Evolutionary conservation across 2,797 vertebrate genomes (phyloP).

Genomic region (Catharus ustulatus): DNA sequence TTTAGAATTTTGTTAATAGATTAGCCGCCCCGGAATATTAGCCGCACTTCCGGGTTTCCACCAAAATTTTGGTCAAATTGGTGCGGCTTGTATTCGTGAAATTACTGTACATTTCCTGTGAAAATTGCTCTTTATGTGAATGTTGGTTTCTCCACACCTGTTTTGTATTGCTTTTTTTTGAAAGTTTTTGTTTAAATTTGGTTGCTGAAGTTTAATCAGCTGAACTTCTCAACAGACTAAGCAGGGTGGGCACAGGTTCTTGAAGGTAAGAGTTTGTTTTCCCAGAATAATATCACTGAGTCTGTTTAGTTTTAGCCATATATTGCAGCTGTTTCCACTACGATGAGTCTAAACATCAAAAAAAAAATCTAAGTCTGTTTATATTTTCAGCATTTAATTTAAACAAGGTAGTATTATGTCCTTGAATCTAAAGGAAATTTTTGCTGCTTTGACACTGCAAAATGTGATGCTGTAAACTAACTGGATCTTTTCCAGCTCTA

Average conservation of each 20-base stretch:
- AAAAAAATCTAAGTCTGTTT: background rate
- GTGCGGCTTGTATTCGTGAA: no score
- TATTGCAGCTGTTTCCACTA: background rate
- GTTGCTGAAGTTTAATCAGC: background rate
- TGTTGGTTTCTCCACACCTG: constrained; percentile 3
- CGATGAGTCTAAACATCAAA: background rate
- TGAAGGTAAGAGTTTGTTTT: constrained; percentile 21
- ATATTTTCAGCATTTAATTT: constrained; percentile 37
- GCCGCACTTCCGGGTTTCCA: no score
- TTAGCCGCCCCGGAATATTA: no score
- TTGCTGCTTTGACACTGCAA: constrained; percentile 17
- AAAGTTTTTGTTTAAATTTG: background rate
- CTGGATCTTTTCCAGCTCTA: constrained; percentile 29
- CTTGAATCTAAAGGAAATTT: constrained; percentile 22
- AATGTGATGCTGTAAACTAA: constrained; percentile 17
- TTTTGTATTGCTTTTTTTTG: constrained; percentile 20
- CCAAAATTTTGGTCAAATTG: no score
- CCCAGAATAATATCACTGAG: background rate
- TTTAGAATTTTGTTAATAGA: no score
- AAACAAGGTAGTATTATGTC: constrained; percentile 3
- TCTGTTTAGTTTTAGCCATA: constrained; percentile 12
- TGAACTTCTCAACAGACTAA: background rate
- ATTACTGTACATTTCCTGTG: constrained; percentile 25
- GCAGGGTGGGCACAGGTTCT: background rate
- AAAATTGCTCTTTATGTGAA: constrained; percentile 21